Conservation (phyloP, 2,113 vertebrate species). For the Barbus barbus region DNA sequence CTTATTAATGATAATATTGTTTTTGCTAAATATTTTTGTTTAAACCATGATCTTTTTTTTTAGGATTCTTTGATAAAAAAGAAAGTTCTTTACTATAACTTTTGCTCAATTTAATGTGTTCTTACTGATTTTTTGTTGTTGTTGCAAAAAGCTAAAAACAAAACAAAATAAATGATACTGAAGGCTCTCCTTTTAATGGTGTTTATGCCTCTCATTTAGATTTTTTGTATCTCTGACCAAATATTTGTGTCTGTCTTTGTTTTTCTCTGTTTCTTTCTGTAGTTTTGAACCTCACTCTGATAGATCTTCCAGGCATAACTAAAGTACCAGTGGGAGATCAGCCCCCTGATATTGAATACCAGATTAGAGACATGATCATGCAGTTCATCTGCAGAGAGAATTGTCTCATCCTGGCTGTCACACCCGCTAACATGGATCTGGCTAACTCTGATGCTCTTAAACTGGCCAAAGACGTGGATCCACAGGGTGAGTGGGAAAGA, state of each 20-base stretch:
- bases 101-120: not conserved
- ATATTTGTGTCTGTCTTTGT: not conserved
- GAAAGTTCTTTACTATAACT: too few species aligned
- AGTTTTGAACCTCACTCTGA: constrained; percentile 91
- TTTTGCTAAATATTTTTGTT: not conserved
- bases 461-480: constrained; percentile 93
- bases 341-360: constrained; percentile 90
- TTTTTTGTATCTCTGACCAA: not conserved
- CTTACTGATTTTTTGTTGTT: not conserved
- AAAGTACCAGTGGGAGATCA: constrained; percentile 95
- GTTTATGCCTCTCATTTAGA: not conserved
- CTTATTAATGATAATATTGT: not conserved
- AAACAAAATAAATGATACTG: not conserved
- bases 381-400: constrained; percentile 90
- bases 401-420: constrained; percentile 92
- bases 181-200: not conserved
- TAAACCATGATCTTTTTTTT: not conserved
- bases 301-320: constrained; percentile 90
- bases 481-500: constrained; percentile 80
- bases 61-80: not conserved
- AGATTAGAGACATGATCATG: constrained; percentile 95
- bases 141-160: not conserved
- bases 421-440: constrained; percentile 92
- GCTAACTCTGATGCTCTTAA: constrained; percentile 94
- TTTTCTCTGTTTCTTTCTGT: not conserved